Evolutionary conservation across 2,888 invertebrate genomes (phyloP).

Genomic region (Labia minor): DNA sequence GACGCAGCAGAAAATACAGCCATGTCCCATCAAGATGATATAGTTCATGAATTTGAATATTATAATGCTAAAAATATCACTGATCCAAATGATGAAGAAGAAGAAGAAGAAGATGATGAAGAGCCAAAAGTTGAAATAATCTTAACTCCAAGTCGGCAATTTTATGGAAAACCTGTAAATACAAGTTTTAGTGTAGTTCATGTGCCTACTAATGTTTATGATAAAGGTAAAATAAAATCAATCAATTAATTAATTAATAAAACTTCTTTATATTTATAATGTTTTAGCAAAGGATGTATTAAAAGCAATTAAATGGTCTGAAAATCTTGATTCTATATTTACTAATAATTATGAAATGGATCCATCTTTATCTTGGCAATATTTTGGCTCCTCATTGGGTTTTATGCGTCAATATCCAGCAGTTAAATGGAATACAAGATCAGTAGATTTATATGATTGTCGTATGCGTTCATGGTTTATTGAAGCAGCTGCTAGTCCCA

Average conservation of each 20-base stretch:
- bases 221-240: conserved; percentile 53
- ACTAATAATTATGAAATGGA: conserved; percentile 74
- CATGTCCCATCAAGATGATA: conserved; percentile 39
- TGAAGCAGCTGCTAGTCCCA: conserved; percentile 94
- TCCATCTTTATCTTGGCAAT: conserved; percentile 91
- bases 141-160: conserved; percentile 58
- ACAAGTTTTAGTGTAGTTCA: conserved; percentile 78
- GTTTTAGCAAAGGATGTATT: conserved; percentile 68
- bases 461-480: conserved; percentile 93
- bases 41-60: conserved; percentile 44
- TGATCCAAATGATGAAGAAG: conserved; percentile 39
- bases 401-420: conserved; percentile 91
- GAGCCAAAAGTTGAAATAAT: conserved; percentile 47
- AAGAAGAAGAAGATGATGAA: conserved; percentile 40
- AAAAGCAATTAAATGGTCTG: conserved; percentile 92
- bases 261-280: conserved; percentile 26
- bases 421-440: conserved; percentile 22
- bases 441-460: conserved; percentile 87
- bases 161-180: conserved; percentile 66
- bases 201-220: conserved; percentile 91
- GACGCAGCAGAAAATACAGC: conserved; percentile 79
- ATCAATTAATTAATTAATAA: conserved; percentile 15
- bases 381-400: conserved; percentile 93
- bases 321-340: conserved; percentile 81
- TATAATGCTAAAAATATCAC: conserved; percentile 59